Evolutionary conservation across 2,113 vertebrate genomes (phyloP), one percentile per base, ranked within the genome.

Genomic region (Perognathus longimembris): DNA sequence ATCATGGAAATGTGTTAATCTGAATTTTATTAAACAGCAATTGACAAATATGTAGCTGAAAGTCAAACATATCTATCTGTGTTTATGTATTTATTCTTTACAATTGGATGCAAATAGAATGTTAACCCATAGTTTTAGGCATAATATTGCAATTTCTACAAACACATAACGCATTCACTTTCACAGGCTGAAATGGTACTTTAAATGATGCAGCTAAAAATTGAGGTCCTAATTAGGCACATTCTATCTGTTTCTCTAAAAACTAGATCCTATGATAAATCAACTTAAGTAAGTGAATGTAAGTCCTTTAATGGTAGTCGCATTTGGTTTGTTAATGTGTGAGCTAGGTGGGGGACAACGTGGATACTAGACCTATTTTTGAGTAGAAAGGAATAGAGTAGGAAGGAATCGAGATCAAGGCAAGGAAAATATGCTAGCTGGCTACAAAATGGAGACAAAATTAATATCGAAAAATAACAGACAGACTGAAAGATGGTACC

Each of bases 381-480:
- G 45, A 45, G 45, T 45, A 45, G 45, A 45, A 45, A 30, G 50
- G 22, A 14, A 73, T 24, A 78, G 15, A 42, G 15, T 24, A 42
- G 36, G 38, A 38, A 69, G 26, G 26, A 6, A 57, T 36, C 17
- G 59, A 57, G 8, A 85, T 78, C n/a, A 83, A 20, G 36, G 26
- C 32, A 64, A 85, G 59, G 34, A 38, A 70, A 95, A 87, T 32
- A 34, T 63, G 30, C 21, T 77, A 63, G 78, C 42, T 89, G 73
- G 15, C 14, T 15, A 91, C 64, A 63, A 59, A 30, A 71, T 14
- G 18, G 15, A 74, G 12, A 30, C 61, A 36, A 74, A 59, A n/a
- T 70, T 17, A 61, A 75, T 3, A 91, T 45, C 12, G 45, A 34
- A 75, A 14, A 59, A 11, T 38, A 11, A 32, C 20, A 28, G 0